phyloP scores from a whole-genome alignment of 2,113 vertebrate species.

The Sphyrna mokarran region DNA sequence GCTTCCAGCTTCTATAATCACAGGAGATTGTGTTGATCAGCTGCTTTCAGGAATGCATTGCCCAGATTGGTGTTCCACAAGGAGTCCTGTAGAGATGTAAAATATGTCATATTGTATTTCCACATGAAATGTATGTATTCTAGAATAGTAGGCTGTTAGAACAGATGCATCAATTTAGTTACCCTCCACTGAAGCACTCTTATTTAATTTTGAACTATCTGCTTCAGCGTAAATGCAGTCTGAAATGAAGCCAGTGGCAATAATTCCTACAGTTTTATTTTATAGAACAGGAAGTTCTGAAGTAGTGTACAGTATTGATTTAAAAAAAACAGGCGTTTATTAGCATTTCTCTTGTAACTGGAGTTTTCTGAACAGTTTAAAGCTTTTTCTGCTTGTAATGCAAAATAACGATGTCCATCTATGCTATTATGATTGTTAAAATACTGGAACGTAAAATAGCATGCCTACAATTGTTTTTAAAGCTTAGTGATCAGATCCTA shows the following conservation, averaged over 20 bases:
- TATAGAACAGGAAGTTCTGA: background rate
- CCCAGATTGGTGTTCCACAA: background rate
- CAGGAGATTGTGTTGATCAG: background rate
- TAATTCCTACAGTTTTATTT: background rate
- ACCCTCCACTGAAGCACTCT: background rate
- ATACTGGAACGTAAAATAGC: background rate
- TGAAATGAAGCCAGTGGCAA: background rate
- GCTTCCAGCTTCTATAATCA: background rate
- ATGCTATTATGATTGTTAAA: background rate
- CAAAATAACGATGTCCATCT: background rate
- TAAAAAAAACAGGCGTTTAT: background rate
- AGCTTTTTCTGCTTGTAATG: background rate
- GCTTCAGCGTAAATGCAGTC: background rate
- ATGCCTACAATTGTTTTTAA: background rate
- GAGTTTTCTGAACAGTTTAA: background rate
- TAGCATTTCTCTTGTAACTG: background rate
- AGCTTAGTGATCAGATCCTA: background rate
- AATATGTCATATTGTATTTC: background rate
- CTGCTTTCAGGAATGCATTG: background rate
- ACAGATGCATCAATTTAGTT: background rate
- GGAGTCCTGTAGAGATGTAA: background rate
- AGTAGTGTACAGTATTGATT: background rate
- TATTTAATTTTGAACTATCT: background rate
- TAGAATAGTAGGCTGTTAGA: background rate
- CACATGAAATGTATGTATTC: background rate